Evolutionary conservation across 2,888 invertebrate species (phyloP), one percentile per base, ranked within the genome.

Genomic region (Xylota sylvarum): DNA sequence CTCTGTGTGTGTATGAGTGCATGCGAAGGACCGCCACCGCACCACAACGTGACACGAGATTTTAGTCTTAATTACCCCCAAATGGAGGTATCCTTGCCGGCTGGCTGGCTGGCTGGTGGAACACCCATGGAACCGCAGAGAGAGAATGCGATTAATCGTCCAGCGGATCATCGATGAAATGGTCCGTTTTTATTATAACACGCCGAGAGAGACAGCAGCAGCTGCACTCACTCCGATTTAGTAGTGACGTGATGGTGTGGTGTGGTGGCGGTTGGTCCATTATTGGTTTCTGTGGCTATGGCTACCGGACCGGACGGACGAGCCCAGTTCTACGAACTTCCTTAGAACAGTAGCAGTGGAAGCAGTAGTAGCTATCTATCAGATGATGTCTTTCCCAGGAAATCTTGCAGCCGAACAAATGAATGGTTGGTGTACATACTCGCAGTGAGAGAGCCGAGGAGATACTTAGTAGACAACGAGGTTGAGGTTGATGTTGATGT

Each of bases 31-130:
- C 48, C 9, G 56, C n/a, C 32, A 50, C 27, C 46, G 46, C 55
- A 69, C 40, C 65, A 77, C 86, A 88, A 86, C 89, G 88, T 89
- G 88, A 89, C 88, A 89, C 83, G 74, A 89, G 89, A 89, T 89
- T 89, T 89, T 88, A 87, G 89, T 89, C 89, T 89, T 89, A 89
- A 89, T 89, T 89, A 89, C 88, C 86, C 60, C 82, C 86, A 82
- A 82, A 82, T 78, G 86, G 86, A 82, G 50, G 86, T 19, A 82
- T 67, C 55, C 81, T 30, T 46, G 56, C 40, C 52, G 79, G 56
- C 70, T 43, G 19, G 9, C 40, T n/a, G n/a, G n/a, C n/a, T n/a
- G 81, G 86, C 74, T 43, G 19, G 9, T 48, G 81, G 86, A 86
- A 86, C 86, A 86, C 86, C 86, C 86, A 86, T 73, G 86, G 50